Percentiles rank a stretch among this genome's conserved stretches.
Evolutionary conservation across 2,113 vertebrate species (phyloP).

Genomic region (Aspiorhynchus laticeps): DNA sequence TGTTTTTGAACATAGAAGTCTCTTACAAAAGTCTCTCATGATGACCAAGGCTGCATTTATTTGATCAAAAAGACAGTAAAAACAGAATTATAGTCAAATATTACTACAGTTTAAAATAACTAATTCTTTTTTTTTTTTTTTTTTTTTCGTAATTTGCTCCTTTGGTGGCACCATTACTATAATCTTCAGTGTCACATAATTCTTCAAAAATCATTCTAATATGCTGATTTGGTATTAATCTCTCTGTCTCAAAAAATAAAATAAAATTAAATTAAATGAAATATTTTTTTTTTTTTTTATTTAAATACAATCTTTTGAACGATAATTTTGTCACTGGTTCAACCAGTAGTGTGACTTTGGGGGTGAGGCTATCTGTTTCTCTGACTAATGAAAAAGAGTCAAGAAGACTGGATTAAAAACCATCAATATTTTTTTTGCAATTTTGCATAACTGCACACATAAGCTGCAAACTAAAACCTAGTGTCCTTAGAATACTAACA

Average conservation of each 20-base stretch:
- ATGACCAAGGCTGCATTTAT: neutral
- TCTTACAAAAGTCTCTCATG: neutral
- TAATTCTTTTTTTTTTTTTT: no score
- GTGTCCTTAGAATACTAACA: conserved; percentile 11
- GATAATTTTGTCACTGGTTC: no score
- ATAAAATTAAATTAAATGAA: no score
- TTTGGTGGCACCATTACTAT: no score
- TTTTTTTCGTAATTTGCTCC: no score
- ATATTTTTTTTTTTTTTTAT: no score
- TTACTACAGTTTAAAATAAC: no score
- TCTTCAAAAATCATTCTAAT: no score
- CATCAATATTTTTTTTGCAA: neutral
- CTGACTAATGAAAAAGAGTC: neutral
- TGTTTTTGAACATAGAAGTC: neutral
- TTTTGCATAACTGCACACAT: conserved; percentile 1
- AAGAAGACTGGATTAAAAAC: neutral
- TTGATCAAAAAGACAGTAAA: neutral
- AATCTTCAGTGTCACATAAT: no score
- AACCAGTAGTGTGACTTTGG: neutral
- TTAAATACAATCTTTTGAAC: no score
- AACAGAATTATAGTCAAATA: neutral
- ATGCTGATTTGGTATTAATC: no score
- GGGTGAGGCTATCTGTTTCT: neutral
- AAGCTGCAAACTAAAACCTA: conserved; percentile 29
- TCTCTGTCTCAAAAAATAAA: no score